Base-by-base conservation (phyloP, 1,140 invertebrate genomes). In the Drosophila sp. region DNA sequence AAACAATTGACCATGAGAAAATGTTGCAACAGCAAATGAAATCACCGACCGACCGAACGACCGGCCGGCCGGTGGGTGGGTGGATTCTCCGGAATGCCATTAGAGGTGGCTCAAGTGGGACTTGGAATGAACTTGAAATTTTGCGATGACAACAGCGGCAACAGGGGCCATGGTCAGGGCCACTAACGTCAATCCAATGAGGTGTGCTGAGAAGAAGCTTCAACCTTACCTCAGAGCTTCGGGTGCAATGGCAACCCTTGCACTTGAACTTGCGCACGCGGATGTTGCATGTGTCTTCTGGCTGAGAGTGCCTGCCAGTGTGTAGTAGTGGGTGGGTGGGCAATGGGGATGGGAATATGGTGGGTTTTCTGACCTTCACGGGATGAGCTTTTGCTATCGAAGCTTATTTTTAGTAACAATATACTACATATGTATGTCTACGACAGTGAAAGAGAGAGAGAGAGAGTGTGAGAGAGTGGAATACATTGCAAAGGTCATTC, bases 181-280 rank as follows among this genome's bases (percentile, higher is more conserved):
- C 74, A 66, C 55, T 64, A 40, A 32, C 78, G 78, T 80, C 78
- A 80, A 72, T 80, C 72, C 63, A 70, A 60, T 50, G 56, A 73
- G 66, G 70, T 72, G 70, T 79, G 62, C 66, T 72, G 62, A 38
- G 35, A 38, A 38, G 62, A 66, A 72, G 80, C 64, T 73, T 73
- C 68, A 70, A 32, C 40, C 47, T 60, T 44, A 23, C 44, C 25
- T 11, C 30, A 44, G 41, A 63, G 35, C 44, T n/a, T 41, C 63
- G 75, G 67, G 75, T 78, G 78, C 78, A 80, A 69, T 78, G 78
- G 71, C 71, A 81, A 74, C 70, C 84, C 84, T 89, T 89, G 84
- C 84, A 84, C 84, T 89, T 89, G 84, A 89, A 89, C 84, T 80
- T 89, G 84, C 80, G 79, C 84, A 89, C 84, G 84, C 84, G 80